phyloP scores from a whole-genome alignment of 2,888 invertebrate genomes.

The Eulithis testata region DNA sequence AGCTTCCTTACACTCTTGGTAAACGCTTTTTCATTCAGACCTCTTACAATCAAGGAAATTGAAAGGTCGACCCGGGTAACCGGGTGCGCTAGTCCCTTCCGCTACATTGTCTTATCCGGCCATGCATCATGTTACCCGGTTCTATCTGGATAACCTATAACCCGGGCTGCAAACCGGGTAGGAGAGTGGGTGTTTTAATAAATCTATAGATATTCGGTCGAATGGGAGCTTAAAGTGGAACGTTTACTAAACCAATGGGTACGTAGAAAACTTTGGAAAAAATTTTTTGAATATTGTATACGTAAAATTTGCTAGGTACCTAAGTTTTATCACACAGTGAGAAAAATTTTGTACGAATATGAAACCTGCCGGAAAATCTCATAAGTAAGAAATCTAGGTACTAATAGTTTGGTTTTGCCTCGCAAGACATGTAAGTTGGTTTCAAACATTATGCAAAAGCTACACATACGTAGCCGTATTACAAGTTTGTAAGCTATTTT shows the following conservation, averaged over 20 bases:
- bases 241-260: conserved; percentile 7
- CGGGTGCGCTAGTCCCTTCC: conserved; percentile 63
- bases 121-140: conserved; percentile 69
- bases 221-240: conserved; percentile 18
- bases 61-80: conserved; percentile 70
- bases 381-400: too few species aligned
- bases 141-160: conserved; percentile 49
- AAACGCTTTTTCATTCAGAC: conserved; percentile 5
- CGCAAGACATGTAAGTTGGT: too few species aligned
- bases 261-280: background rate
- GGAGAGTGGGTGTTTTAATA: conserved; percentile 62
- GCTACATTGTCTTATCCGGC: conserved; percentile 72
- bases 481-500: too few species aligned
- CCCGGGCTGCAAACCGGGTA: conserved; percentile 36
- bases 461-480: too few species aligned
- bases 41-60: conserved; percentile 73
- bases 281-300: too few species aligned
- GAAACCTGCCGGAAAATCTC: too few species aligned
- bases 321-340: too few species aligned
- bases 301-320: too few species aligned
- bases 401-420: too few species aligned
- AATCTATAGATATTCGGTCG: conserved; percentile 47
- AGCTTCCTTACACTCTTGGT: background rate
- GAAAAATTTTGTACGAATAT: too few species aligned
- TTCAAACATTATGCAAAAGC: too few species aligned